Evolutionary conservation across 1,140 invertebrate species (phyloP).

Genomic region (Bombus polaris): DNA sequence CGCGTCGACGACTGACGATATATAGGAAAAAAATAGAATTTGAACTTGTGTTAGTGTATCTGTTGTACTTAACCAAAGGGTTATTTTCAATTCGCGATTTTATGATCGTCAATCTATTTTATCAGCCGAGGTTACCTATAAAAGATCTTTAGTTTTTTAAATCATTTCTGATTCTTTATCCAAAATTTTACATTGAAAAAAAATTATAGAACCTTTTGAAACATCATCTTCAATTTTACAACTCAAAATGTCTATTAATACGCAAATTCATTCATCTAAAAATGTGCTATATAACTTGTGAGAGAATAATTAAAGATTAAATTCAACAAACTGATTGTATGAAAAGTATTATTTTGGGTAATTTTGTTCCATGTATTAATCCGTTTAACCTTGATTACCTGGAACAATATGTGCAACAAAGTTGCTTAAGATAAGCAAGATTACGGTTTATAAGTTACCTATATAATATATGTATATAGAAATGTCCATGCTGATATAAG

Average conservation of each 20-base stretch:
- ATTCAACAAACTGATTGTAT: neutral
- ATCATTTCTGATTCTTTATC: neutral
- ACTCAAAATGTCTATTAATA: too few species aligned
- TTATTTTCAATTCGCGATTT: neutral
- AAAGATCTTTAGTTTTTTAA: neutral
- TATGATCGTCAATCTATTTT: neutral
- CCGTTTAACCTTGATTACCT: neutral
- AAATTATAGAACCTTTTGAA: neutral
- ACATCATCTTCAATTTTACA: too few species aligned
- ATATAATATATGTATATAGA: too few species aligned
- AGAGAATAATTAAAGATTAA: too few species aligned
- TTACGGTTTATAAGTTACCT: conserved; percentile 1
- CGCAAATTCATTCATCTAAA: too few species aligned
- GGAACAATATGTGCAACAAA: too few species aligned
- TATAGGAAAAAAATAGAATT: neutral
- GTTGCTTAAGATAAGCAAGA: neutral
- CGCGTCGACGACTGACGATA: neutral
- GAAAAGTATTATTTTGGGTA: neutral
- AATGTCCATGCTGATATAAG: too few species aligned
- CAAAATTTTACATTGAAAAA: neutral
- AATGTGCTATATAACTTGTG: too few species aligned
- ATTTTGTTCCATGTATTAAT: neutral
- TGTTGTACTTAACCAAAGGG: neutral
- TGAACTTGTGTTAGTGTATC: neutral
- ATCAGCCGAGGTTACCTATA: too few species aligned